These are phyloP conservation scores for Pollenia amentaria DNA, from an alignment of 2,888 invertebrate species.

Conservation along the genomic window DNA sequence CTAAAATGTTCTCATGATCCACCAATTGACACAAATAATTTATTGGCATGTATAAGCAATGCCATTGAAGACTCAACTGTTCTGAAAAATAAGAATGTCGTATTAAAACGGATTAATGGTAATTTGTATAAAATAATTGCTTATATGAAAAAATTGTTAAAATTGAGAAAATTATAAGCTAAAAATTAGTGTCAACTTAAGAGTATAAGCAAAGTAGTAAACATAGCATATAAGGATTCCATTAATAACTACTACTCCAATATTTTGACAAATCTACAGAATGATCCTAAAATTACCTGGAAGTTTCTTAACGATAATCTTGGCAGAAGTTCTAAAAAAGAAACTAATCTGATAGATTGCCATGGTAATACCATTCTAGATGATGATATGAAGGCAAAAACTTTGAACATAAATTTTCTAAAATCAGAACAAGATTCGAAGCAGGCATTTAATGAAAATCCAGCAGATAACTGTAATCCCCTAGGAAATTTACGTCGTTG, in stretches of 20 bases:
- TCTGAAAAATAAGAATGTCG: no score
- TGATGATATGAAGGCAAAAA: neutral
- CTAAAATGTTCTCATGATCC: neutral
- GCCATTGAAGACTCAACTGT: no score
- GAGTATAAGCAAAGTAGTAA: constrained; percentile 22
- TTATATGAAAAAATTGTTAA: constrained; percentile 29
- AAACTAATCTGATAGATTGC: neutral
- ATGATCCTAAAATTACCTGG: constrained; percentile 7
- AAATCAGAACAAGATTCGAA: constrained; percentile 2
- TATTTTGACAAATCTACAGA: constrained; percentile 1
- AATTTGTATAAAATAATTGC: constrained; percentile 9
- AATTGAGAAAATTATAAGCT: neutral
- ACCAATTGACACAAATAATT: neutral
- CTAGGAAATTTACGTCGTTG: no score
- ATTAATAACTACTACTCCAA: constrained; percentile 2
- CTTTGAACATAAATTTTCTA: neutral
- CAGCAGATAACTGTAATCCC: no score
- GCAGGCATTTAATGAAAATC: neutral
- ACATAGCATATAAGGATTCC: constrained; percentile 1
- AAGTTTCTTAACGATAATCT: no score
- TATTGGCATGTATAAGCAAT: no score
- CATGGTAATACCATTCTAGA: neutral
- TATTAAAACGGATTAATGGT: constrained; percentile 19
- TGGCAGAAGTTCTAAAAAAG: no score
- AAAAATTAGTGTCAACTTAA: neutral